Conservation (phyloP, 2,113 vertebrate genomes). For the Eonycteris spelaea region DNA sequence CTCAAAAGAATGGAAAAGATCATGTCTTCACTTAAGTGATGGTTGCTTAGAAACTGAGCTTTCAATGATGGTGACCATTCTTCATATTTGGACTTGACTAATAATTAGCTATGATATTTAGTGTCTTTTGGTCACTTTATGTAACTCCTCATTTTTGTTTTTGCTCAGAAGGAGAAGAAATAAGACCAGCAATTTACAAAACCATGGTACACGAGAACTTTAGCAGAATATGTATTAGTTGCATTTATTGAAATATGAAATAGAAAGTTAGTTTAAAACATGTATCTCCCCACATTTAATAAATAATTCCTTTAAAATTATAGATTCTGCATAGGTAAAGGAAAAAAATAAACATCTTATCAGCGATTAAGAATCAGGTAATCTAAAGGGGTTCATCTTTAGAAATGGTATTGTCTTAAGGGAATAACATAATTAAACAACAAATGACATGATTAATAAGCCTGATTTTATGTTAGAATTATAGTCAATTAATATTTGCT, state of each 20-base stretch:
- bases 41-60: neutral
- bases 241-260: neutral
- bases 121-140: neutral
- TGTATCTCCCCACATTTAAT: accelerated
- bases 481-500: neutral
- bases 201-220: neutral
- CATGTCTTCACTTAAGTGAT: neutral
- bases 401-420: neutral
- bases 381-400: neutral
- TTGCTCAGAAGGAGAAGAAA: neutral
- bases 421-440: neutral
- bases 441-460: neutral
- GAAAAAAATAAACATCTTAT: neutral
- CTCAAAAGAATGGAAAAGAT: neutral
- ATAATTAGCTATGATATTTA: neutral
- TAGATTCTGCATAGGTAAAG: neutral
- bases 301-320: neutral
- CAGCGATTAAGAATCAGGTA: neutral
- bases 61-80: neutral
- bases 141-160: neutral
- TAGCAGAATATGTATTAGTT: neutral
- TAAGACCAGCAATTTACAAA: neutral
- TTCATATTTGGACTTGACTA: neutral
- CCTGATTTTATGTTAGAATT: neutral
- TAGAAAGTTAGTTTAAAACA: neutral